Percentiles rank a stretch among this genome's conserved stretches.
Evolutionary conservation across 2,888 invertebrate genomes (phyloP).

Genomic region (Temnothorax rugatulus): DNA sequence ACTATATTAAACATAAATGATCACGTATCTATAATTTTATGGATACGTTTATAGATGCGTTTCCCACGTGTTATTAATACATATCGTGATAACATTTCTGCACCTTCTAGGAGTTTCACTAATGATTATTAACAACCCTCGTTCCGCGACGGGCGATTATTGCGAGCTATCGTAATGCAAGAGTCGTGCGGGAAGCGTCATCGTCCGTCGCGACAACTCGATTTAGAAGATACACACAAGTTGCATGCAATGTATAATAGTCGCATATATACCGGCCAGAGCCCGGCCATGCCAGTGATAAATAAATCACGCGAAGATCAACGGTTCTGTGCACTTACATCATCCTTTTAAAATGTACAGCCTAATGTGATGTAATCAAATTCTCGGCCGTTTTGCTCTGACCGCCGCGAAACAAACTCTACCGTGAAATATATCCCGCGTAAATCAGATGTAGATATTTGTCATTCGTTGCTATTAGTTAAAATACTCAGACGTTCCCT

Average conservation of each 20-base stretch:
- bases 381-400: slow-evolving; percentile 54
- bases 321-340: slow-evolving; percentile 79
- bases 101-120: slow-evolving; percentile 13
- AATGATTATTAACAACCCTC: slow-evolving; percentile 54
- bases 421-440: slow-evolving; percentile 30
- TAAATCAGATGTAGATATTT: slow-evolving; percentile 30
- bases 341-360: slow-evolving; percentile 75
- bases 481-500: not conserved
- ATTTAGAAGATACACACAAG: slow-evolving; percentile 60
- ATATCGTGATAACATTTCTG: slow-evolving; percentile 16
- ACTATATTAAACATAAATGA: slow-evolving; percentile 5
- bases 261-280: slow-evolving; percentile 32
- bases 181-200: slow-evolving; percentile 53
- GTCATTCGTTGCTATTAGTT: slow-evolving; percentile 46
- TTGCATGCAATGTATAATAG: slow-evolving; percentile 55
- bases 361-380: slow-evolving; percentile 68
- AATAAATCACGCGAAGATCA: slow-evolving; percentile 81
- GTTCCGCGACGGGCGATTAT: slow-evolving; percentile 47
- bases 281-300: slow-evolving; percentile 57
- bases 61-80: slow-evolving; percentile 26
- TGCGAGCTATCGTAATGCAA: slow-evolving; percentile 52
- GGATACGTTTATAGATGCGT: not conserved
- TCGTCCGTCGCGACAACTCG: slow-evolving; percentile 61
- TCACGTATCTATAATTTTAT: not conserved
- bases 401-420: slow-evolving; percentile 42